phyloP scores from a whole-genome alignment of 2,797 vertebrate species.

The Novumbra hubbsi region DNA sequence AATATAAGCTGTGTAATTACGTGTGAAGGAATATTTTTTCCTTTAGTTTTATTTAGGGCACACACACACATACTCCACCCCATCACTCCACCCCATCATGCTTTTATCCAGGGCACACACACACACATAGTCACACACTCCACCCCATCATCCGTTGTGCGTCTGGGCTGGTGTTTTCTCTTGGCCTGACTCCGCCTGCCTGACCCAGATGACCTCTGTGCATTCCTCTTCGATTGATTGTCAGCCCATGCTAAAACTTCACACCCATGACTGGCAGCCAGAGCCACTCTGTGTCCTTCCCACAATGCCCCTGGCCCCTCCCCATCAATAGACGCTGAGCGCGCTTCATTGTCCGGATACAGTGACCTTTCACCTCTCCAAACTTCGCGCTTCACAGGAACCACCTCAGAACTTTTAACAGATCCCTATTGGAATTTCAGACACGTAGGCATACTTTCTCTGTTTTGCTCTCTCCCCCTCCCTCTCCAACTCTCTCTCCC shows the following conservation, averaged over 20 bases:
- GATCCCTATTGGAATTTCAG: slow-evolving; percentile 74
- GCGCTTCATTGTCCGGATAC: slow-evolving; percentile 82
- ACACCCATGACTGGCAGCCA: slow-evolving; percentile 77
- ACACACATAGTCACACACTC: slow-evolving; percentile 20
- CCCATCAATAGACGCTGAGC: slow-evolving; percentile 80
- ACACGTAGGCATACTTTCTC: slow-evolving; percentile 70
- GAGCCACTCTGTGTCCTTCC: slow-evolving; percentile 76
- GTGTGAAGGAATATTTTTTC: slow-evolving; percentile 18
- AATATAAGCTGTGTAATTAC: background rate
- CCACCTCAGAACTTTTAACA: slow-evolving; percentile 75
- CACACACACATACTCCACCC: slow-evolving; percentile 16
- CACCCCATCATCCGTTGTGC: slow-evolving; percentile 62
- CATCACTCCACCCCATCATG: slow-evolving; percentile 57
- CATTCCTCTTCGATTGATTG: slow-evolving; percentile 83
- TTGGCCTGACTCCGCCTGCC: slow-evolving; percentile 65
- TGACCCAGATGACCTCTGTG: slow-evolving; percentile 73
- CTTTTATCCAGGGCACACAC: slow-evolving; percentile 24
- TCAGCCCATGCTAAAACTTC: slow-evolving; percentile 79
- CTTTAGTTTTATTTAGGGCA: slow-evolving; percentile 29
- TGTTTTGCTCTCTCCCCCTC: slow-evolving; percentile 50
- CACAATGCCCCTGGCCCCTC: slow-evolving; percentile 81
- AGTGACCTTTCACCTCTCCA: slow-evolving; percentile 80
- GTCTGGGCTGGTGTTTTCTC: slow-evolving; percentile 74
- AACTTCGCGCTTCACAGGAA: slow-evolving; percentile 77
- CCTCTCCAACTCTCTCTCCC: slow-evolving; percentile 10